Evolutionary conservation across 2,113 vertebrate genomes (phyloP), one percentile per base, ranked within the genome.

Genomic region (Thunnus maccoyii): DNA sequence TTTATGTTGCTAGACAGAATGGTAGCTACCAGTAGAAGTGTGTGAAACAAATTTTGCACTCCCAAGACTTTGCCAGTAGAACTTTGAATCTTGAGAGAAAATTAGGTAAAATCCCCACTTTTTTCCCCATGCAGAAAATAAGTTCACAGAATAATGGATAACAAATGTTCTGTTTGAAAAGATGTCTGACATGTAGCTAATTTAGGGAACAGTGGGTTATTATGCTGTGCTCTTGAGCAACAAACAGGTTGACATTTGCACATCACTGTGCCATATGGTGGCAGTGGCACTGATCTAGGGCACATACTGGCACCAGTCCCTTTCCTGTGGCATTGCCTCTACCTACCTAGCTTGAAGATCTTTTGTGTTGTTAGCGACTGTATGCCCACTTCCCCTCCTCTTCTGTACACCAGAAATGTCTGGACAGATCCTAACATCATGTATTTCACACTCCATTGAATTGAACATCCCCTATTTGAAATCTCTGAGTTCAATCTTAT

Each of bases 241-340:
- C 52, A 71, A 58, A 63, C 36, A 76, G 55, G 56, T 67, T 60
- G 80, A 74, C 69, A 69, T 80, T 84, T 86, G 44, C 50, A 51
- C 76, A 82, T 80, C 64, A 63, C 73, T 58, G 60, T 51, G 66
- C 72, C 83, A 81, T 87, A 90, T 76, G 62, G 58, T 48, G 63
- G 25, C 61, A 72, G 82, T 27, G 51, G 52, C 72, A 60, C 32
- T 62, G 84, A 89, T 91, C 75, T 78, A 69, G 75, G 55, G 60
- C 72, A 71, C 62, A 63, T 20, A n/a, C 56, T 87, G 85, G 64
- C 78, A 74, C 22, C 1, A 2, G 3, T 60, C 46, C 64, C 57
- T 72, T 76, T 64, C 85, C 67, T 65, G 65, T 69, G 62, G 64
- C 78, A 68, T 52, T 80, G 60, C 50, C 66, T 56, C 48, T 56